phyloP scores from a whole-genome alignment of 2,888 invertebrate species.

The Eupithecia centaureata region DNA sequence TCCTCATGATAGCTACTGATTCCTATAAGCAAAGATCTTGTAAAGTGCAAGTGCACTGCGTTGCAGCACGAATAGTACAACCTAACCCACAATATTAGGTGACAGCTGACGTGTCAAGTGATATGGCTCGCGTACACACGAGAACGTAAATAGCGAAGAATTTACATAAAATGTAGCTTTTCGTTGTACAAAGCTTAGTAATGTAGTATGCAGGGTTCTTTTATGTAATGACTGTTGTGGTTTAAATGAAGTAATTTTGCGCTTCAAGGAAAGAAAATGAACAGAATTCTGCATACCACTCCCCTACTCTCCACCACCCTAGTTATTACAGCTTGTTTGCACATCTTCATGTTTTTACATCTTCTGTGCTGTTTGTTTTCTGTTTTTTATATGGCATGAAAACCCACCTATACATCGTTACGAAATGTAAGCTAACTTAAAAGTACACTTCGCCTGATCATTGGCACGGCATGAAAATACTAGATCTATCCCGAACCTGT shows the following conservation, averaged over 20 bases:
- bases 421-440: not conserved
- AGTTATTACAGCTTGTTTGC: not conserved
- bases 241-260: not conserved
- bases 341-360: not conserved
- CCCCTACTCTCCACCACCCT: not conserved
- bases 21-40: not conserved
- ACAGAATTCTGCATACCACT: not conserved
- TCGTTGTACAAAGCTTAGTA: not conserved
- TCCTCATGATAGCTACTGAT: slow-evolving; percentile 6
- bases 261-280: not conserved
- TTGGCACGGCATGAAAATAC: not conserved
- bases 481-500: not conserved
- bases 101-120: slow-evolving; percentile 26
- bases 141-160: slow-evolving; percentile 14
- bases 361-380: not conserved
- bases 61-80: slow-evolving; percentile 10
- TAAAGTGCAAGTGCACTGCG: slow-evolving; percentile 20
- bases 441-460: not conserved
- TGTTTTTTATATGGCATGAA: not conserved
- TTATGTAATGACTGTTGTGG: not conserved
- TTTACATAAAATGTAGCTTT: slow-evolving; percentile 12
- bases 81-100: slow-evolving; percentile 22
- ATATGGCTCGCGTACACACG: slow-evolving; percentile 22
- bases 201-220: slow-evolving; percentile 1
- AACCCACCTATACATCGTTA: not conserved